These are phyloP conservation scores for Aquatica leii DNA, from an alignment of 2,888 invertebrate species.

Conservation along the genomic window DNA sequence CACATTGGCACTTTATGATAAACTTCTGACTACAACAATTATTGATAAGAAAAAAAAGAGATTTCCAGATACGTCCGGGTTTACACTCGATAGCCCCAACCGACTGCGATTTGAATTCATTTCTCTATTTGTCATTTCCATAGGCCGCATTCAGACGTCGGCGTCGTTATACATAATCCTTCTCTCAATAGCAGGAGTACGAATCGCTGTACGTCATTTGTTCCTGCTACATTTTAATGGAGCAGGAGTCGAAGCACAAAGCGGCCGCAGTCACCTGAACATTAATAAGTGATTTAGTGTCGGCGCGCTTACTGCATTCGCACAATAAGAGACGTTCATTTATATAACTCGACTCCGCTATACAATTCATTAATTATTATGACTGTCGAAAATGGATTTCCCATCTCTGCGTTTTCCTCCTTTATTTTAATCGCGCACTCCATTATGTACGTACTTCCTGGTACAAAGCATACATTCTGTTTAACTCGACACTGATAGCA, in stretches of 20 bases:
- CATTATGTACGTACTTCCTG: not conserved
- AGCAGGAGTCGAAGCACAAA: slow-evolving; percentile 45
- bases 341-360: slow-evolving; percentile 36
- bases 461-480: slow-evolving; percentile 28
- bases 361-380: slow-evolving; percentile 41
- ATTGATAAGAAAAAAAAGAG: slow-evolving; percentile 20
- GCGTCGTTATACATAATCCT: slow-evolving; percentile 44
- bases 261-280: slow-evolving; percentile 53
- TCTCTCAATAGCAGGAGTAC: slow-evolving; percentile 53
- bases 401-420: not conserved
- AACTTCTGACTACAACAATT: slow-evolving; percentile 46
- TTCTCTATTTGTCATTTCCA: slow-evolving; percentile 47
- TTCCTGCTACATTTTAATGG: slow-evolving; percentile 48
- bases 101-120: slow-evolving; percentile 37
- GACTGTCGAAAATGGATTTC: slow-evolving; percentile 26
- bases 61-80: slow-evolving; percentile 23
- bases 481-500: slow-evolving; percentile 55
- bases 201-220: slow-evolving; percentile 59
- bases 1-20: slow-evolving; percentile 46
- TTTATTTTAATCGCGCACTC: slow-evolving; percentile 24
- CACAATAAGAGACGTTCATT: slow-evolving; percentile 45
- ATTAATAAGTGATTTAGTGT: slow-evolving; percentile 53
- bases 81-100: slow-evolving; percentile 24
- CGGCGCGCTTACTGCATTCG: slow-evolving; percentile 39
- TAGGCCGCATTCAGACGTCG: slow-evolving; percentile 38